Evolutionary conservation across 2,113 vertebrate species (phyloP).

Genomic region (Dasyurus viverrinus): DNA sequence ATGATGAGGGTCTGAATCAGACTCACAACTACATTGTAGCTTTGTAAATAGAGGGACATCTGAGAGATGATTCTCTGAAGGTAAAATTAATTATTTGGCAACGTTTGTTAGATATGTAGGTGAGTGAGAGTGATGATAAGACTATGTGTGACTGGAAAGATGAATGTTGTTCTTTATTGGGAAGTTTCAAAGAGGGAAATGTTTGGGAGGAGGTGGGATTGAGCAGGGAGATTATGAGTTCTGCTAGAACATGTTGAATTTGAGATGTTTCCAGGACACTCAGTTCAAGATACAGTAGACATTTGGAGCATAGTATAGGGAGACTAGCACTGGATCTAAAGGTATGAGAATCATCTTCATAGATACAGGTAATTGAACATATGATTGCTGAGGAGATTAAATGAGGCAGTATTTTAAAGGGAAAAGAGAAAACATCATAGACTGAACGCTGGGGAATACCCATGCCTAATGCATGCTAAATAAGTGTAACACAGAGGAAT

Average conservation of each 20-base stretch:
- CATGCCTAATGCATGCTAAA: neutral
- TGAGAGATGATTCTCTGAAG: neutral
- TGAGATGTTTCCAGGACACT: neutral
- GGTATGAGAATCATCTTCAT: neutral
- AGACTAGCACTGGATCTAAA: neutral
- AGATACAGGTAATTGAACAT: neutral
- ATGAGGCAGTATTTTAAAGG: neutral
- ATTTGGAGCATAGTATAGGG: neutral
- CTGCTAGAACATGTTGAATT: neutral
- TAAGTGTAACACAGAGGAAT: neutral
- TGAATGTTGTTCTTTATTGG: neutral
- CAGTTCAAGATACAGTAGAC: neutral
- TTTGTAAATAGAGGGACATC: neutral
- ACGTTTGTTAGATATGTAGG: neutral
- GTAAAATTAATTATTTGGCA: neutral
- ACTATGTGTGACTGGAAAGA: neutral
- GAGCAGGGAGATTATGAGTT: neutral
- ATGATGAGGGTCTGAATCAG: neutral
- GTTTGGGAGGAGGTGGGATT: neutral
- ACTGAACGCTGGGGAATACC: neutral
- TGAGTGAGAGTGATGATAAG: neutral
- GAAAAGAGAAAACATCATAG: neutral
- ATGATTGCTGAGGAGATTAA: neutral
- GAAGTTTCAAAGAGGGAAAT: neutral
- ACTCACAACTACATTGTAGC: neutral